Conservation (phyloP, 2,113 vertebrate genomes). For the Prunella fulvescens region DNA sequence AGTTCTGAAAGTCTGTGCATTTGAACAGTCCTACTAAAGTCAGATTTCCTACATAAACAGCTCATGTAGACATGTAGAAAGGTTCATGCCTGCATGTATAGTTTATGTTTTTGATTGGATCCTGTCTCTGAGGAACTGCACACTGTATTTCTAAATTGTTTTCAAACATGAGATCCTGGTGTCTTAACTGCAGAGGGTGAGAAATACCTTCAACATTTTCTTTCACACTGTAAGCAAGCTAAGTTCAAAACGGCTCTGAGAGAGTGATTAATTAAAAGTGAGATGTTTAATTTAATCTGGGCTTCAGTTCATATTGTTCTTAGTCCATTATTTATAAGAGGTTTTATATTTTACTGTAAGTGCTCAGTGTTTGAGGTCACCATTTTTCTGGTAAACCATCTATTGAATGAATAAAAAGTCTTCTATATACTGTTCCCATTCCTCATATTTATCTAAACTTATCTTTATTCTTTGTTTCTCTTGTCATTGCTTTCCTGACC, state of each 20-base stretch:
- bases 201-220: not conserved
- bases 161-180: not conserved
- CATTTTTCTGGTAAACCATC: not conserved
- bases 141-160: not conserved
- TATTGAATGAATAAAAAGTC: not conserved
- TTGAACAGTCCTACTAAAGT: not conserved
- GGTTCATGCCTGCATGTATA: not conserved
- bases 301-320: not conserved
- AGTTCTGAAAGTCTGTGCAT: not conserved
- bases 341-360: not conserved
- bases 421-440: not conserved
- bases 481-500: not conserved
- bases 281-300: constrained; percentile 1
- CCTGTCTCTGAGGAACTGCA: not conserved
- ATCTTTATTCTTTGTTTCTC: not conserved
- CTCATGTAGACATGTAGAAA: not conserved
- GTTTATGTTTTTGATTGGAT: not conserved
- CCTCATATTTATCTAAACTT: not conserved
- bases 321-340: not conserved
- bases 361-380: not conserved
- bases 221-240: not conserved
- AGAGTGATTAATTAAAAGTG: not conserved
- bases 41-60: not conserved
- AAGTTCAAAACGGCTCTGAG: not conserved
- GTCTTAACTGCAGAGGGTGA: not conserved